Evolutionary conservation across 2,113 vertebrate genomes (phyloP).

Genomic region (Eclectus roratus): DNA sequence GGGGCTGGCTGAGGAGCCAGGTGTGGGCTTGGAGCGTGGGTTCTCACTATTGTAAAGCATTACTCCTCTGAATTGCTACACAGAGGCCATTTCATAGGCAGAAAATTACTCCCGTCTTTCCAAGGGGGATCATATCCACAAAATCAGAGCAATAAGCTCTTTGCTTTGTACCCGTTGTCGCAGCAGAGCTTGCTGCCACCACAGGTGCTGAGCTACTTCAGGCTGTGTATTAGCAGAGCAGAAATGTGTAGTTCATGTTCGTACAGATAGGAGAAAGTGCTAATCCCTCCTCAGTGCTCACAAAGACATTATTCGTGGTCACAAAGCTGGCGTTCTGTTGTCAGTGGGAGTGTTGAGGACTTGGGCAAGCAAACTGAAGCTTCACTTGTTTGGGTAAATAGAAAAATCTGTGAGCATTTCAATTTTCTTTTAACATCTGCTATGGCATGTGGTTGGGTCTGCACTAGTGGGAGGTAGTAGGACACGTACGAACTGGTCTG

Average conservation of each 20-base stretch:
- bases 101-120: neutral
- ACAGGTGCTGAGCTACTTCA: neutral
- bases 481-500: neutral
- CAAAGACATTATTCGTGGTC: neutral
- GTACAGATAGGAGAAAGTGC: neutral
- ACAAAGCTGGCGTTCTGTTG: neutral
- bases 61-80: neutral
- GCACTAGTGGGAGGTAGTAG: neutral
- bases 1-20: neutral
- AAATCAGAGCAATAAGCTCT: neutral
- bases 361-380: neutral
- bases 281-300: neutral
- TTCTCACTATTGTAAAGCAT: neutral
- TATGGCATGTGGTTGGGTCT: neutral
- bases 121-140: neutral
- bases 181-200: neutral
- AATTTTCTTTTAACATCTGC: neutral
- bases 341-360: neutral
- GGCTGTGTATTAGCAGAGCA: neutral
- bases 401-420: constrained; percentile 15
- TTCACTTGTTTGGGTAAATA: neutral
- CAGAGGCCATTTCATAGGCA: neutral
- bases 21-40: neutral
- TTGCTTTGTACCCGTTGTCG: neutral
- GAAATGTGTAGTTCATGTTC: neutral